Evolutionary conservation across 2,797 vertebrate species (phyloP).

Genomic region (Novumbra hubbsi): DNA sequence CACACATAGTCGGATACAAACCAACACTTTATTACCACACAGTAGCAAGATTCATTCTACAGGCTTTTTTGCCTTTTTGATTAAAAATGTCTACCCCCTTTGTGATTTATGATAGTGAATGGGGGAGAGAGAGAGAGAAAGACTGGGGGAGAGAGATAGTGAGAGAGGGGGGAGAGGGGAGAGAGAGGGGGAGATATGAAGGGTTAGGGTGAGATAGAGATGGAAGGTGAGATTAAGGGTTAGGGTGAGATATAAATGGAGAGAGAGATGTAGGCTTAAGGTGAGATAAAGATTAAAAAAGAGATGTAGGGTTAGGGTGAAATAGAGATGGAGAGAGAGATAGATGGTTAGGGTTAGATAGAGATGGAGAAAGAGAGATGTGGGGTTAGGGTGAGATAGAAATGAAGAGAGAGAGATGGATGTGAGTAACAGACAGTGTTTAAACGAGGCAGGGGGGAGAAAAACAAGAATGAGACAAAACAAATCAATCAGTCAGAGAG

Average conservation of each 20-base stretch:
- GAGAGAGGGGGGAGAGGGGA: background rate
- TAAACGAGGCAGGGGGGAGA: conserved; percentile 2
- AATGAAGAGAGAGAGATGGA: conserved; percentile 48
- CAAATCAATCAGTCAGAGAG: conserved; percentile 2
- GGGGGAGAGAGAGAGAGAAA: background rate
- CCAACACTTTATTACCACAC: background rate
- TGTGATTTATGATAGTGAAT: conserved; percentile 70
- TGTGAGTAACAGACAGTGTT: conserved; percentile 5
- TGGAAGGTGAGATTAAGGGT: no score
- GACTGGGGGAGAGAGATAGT: background rate
- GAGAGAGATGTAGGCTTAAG: no score
- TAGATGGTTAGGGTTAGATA: no score
- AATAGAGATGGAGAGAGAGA: no score
- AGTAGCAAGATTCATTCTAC: conserved; percentile 32
- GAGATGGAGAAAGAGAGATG: background rate
- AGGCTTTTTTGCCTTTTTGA: conserved; percentile 72
- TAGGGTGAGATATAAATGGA: no score
- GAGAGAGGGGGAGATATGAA: background rate
- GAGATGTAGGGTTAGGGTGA: no score
- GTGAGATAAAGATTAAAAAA: no score
- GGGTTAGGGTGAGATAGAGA: no score
- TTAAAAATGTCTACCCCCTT: conserved; percentile 73
- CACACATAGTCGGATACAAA: conserved; percentile 10
- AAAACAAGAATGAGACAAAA: background rate
- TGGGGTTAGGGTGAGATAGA: conserved; percentile 34